Percentiles rank a stretch among this genome's conserved stretches.
Conservation (phyloP, 2,888 invertebrate genomes). For the Neuroscelio doddi region DNA sequence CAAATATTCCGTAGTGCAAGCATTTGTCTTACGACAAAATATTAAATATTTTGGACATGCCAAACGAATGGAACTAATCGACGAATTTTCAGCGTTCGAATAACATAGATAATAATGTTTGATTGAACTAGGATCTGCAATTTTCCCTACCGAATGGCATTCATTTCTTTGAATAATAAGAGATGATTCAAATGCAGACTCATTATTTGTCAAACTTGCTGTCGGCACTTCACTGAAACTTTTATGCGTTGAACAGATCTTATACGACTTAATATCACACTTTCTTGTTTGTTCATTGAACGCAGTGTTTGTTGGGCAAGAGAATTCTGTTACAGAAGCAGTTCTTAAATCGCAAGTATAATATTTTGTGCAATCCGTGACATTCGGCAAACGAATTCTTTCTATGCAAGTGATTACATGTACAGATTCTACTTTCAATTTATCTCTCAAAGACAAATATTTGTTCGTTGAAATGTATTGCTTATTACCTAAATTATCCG, state of each 20-base stretch:
- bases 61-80: conserved; percentile 71
- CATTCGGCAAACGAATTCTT: conserved; percentile 72
- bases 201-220: no score
- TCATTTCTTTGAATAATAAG: neutral
- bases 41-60: conserved; percentile 72
- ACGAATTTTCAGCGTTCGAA: conserved; percentile 60
- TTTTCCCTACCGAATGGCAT: conserved; percentile 65
- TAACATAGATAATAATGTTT: conserved; percentile 73
- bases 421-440: conserved; percentile 46
- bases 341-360: conserved; percentile 73
- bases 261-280: conserved; percentile 71
- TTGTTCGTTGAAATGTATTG: conserved; percentile 57
- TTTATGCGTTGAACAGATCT: conserved; percentile 62
- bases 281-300: conserved; percentile 72
- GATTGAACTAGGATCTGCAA: conserved; percentile 71
- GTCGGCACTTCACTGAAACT: neutral
- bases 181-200: no score
- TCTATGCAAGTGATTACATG: conserved; percentile 71
- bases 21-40: conserved; percentile 71
- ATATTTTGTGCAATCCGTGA: conserved; percentile 73
- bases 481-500: conserved; percentile 52
- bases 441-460: conserved; percentile 51
- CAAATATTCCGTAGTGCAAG: conserved; percentile 71
- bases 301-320: conserved; percentile 73
- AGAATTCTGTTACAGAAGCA: conserved; percentile 69